Percentiles rank a stretch among this genome's conserved stretches.
phyloP scores from a whole-genome alignment of 2,797 vertebrate species.

The Echeneis naucrates region DNA sequence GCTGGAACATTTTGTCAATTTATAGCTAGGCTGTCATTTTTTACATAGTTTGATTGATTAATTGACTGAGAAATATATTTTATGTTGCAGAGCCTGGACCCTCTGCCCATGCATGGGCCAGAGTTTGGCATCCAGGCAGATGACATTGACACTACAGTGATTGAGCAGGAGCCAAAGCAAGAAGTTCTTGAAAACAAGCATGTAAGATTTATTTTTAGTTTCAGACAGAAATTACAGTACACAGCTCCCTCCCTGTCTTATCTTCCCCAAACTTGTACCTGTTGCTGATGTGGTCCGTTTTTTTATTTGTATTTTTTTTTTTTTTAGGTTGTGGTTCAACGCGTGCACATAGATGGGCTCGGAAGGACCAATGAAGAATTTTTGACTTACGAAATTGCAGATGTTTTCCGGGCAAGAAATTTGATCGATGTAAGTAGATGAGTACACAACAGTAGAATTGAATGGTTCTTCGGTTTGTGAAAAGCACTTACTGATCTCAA shows the following conservation, averaged over 20 bases:
- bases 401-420: slow-evolving; percentile 94
- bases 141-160: slow-evolving; percentile 90
- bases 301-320: no score
- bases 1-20: neutral
- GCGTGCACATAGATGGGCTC: slow-evolving; percentile 94
- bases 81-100: slow-evolving; percentile 91
- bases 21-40: no score
- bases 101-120: slow-evolving; percentile 91
- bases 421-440: slow-evolving; percentile 91
- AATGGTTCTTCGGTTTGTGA: neutral
- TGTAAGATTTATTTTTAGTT: slow-evolving; percentile 78
- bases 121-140: slow-evolving; percentile 92
- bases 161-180: slow-evolving; percentile 92
- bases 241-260: neutral
- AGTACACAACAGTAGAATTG: neutral
- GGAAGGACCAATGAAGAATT: slow-evolving; percentile 95
- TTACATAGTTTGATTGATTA: neutral
- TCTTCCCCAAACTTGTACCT: neutral
- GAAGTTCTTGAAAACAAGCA: slow-evolving; percentile 98
- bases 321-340: slow-evolving; percentile 94
- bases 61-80: neutral
- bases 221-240: neutral
- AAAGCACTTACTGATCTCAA: neutral
- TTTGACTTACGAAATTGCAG: slow-evolving; percentile 92
- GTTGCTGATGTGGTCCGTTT: neutral